These are phyloP conservation scores for Setipinna tenuifilis DNA, from an alignment of 2,797 vertebrate species.

Conservation along the genomic window DNA sequence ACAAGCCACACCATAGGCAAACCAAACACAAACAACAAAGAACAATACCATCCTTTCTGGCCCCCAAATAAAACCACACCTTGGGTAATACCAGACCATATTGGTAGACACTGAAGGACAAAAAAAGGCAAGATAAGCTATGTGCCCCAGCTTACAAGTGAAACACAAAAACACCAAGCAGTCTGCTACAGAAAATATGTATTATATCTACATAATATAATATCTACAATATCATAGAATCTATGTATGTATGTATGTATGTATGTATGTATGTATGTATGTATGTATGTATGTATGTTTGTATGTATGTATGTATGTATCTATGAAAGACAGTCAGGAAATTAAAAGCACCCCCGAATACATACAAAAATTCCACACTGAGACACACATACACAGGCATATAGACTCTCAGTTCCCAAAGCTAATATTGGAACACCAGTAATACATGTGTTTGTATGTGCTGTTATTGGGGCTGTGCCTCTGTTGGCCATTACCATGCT, in stretches of 20 bases:
- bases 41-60: background rate
- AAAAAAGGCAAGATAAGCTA: background rate
- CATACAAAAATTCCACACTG: background rate
- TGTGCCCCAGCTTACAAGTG: background rate
- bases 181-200: background rate
- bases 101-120: background rate
- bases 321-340: background rate
- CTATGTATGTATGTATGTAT: too few relatives aligned
- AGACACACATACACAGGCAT: background rate
- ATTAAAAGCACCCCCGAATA: background rate
- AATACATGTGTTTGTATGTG: constrained; percentile 8
- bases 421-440: background rate
- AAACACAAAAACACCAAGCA: background rate
- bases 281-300: too few relatives aligned
- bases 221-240: too few relatives aligned
- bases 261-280: too few relatives aligned
- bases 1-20: background rate
- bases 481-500: background rate
- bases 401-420: background rate
- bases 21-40: background rate
- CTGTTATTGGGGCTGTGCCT: background rate
- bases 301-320: background rate
- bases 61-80: background rate
- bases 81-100: background rate
- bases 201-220: too few relatives aligned